Evolutionary conservation across 2,113 vertebrate species (phyloP).

Genomic region (Zingel zingel): DNA sequence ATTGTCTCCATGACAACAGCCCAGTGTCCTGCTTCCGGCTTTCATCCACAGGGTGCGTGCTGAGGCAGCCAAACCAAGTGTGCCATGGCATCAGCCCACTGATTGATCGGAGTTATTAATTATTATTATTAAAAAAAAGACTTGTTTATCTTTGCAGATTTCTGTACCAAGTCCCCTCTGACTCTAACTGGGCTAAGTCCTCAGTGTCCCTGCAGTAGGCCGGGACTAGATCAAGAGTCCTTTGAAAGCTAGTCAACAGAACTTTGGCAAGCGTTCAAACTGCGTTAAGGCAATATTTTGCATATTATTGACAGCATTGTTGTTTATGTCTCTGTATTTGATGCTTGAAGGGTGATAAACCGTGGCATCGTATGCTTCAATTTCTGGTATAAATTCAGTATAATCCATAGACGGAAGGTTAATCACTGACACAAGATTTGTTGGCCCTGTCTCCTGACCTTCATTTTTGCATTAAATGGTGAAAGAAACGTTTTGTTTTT

Average conservation of each 20-base stretch:
- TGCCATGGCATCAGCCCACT: slow-evolving; percentile 42
- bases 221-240: background rate
- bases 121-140: too few relatives aligned
- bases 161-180: slow-evolving; percentile 28
- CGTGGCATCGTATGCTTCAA: background rate
- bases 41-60: slow-evolving; percentile 44
- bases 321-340: slow-evolving; percentile 12
- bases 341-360: slow-evolving; percentile 2
- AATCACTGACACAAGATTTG: background rate
- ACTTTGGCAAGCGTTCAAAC: slow-evolving; percentile 36
- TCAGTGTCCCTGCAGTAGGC: slow-evolving; percentile 23
- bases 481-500: background rate
- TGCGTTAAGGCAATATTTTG: slow-evolving; percentile 4
- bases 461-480: background rate
- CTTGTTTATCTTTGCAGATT: slow-evolving; percentile 54
- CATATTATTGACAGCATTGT: slow-evolving; percentile 35
- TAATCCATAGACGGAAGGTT: background rate
- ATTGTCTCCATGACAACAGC: slow-evolving; percentile 74
- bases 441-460: background rate
- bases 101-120: slow-evolving; percentile 56
- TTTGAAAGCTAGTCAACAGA: slow-evolving; percentile 48
- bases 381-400: background rate
- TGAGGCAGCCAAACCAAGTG: slow-evolving; percentile 36
- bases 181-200: slow-evolving; percentile 55
- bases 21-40: slow-evolving; percentile 68